Evolutionary conservation across 30 jellyfish, hydroid and myxozoan species (phyloP), one percentile per base, ranked within the genome.

Genomic region (Cassiopea xamachana): DNA sequence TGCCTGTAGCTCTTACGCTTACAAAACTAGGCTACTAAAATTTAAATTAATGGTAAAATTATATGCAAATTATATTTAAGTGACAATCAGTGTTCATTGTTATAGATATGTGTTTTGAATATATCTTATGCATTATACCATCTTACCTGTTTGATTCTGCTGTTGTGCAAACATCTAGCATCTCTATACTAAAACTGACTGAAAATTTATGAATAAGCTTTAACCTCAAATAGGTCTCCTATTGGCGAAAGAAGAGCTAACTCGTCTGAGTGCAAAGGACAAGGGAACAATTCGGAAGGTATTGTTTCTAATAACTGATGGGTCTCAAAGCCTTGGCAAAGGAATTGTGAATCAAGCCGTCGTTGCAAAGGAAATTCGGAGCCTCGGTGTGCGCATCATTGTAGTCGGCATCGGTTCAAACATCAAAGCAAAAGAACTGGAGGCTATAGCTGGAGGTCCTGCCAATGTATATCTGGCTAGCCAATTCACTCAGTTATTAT

Each of bases 221-320:
- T 27, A 27, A 27, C 39, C 39, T 27, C 39, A 27, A 2, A 10
- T 67, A 84, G 92, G 92, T 69, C 55, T 88, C 87, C 69, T 7
- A 59, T 12, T 70, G 85, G 95, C 88, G 46, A 79, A 77, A 58
- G 82, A 64, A 12, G 90, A 88, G 47, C 87, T 88, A 47, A 72
- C 59, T 2, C 45, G 71, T n/a, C 62, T 60, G 43, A 6, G 39
- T 17, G n/a, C 58, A 6, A 48, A 75, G 16, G 95, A 79, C 14
- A 67, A 48, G 9, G 79, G 84, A 27, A 78, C 87, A 47, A 75
- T 50, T 9, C 91, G 89, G 27, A 91, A 91, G 75, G 80, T 79
- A 15, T 72, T 91, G 48, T 64, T 91, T 73, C 69, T 91, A 80
- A 19, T 91, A 49, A 84, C 97, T 1, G 97, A 91, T 50, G 97